Evolutionary conservation across 2,888 invertebrate species (phyloP).

Genomic region (Pollenia griseotomentosa): DNA sequence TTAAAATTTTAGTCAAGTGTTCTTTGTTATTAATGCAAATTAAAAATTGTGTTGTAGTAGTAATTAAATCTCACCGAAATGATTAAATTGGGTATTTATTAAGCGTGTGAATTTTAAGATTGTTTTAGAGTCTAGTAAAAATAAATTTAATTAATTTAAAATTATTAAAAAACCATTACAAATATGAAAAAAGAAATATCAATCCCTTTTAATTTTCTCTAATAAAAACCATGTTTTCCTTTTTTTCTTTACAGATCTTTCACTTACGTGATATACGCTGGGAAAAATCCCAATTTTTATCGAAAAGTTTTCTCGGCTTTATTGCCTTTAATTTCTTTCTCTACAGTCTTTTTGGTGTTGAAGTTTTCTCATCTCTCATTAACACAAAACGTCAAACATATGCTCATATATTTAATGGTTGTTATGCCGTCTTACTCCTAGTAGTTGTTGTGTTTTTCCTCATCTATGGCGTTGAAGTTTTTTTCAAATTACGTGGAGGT

Average conservation of each 20-base stretch:
- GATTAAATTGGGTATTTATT: no score
- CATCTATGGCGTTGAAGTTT: constrained; percentile 97
- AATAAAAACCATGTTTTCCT: background rate
- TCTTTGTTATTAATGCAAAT: background rate
- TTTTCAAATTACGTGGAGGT: constrained; percentile 95
- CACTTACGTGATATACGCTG: constrained; percentile 94
- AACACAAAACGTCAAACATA: constrained; percentile 85
- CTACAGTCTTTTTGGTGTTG: constrained; percentile 93
- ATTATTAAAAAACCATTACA: background rate
- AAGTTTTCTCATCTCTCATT: constrained; percentile 84
- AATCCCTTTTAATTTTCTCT: background rate
- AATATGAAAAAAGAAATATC: background rate
- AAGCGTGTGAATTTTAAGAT: no score
- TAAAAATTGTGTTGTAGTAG: background rate
- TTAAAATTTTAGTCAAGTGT: background rate
- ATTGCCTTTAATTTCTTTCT: constrained; percentile 94
- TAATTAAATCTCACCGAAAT: no score
- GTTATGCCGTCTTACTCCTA: constrained; percentile 95
- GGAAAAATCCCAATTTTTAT: constrained; percentile 95
- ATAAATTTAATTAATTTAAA: no score
- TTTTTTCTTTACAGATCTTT: constrained; percentile 89
- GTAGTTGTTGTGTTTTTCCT: constrained; percentile 96
- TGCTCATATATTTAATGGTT: constrained; percentile 95
- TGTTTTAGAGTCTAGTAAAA: no score
- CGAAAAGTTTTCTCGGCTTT: constrained; percentile 95